Conservation (phyloP, 2,888 invertebrate genomes). For the Himalopsyche kuldschensis region DNA sequence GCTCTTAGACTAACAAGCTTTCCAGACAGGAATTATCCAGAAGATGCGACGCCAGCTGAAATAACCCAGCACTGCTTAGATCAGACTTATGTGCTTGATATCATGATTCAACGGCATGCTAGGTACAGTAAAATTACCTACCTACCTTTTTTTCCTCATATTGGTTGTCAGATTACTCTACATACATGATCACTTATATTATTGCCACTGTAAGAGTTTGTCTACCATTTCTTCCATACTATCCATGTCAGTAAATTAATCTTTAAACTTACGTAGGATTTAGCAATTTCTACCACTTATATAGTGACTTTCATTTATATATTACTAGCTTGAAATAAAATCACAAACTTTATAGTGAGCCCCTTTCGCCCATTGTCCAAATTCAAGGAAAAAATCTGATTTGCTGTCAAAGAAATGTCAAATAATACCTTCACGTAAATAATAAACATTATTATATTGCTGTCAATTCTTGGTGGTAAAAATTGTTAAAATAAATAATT, state of each 20-base stretch:
- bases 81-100: constrained; percentile 69
- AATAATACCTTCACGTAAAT: too few relatives aligned
- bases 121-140: constrained; percentile 53
- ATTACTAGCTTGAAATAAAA: too few relatives aligned
- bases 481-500: too few relatives aligned
- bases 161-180: neutral
- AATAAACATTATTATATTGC: too few relatives aligned
- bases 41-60: constrained; percentile 76
- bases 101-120: constrained; percentile 61
- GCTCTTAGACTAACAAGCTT: constrained; percentile 77
- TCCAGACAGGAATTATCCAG: constrained; percentile 76
- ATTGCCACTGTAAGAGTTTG: constrained; percentile 37
- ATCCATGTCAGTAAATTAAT: neutral
- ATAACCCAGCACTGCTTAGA: constrained; percentile 87
- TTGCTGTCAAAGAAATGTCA: too few relatives aligned
- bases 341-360: too few relatives aligned
- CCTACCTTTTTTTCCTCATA: neutral
- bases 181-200: neutral
- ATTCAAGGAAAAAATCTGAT: too few relatives aligned
- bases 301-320: too few relatives aligned
- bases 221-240: constrained; percentile 35
- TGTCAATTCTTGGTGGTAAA: too few relatives aligned
- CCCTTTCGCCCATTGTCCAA: too few relatives aligned
- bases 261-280: too few relatives aligned
- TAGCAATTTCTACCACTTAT: too few relatives aligned